Percentiles rank a stretch among this genome's conserved stretches.
These are phyloP conservation scores for Drosophila paracracens DNA, from an alignment of 2,888 invertebrate genomes.

Conservation along the genomic window DNA sequence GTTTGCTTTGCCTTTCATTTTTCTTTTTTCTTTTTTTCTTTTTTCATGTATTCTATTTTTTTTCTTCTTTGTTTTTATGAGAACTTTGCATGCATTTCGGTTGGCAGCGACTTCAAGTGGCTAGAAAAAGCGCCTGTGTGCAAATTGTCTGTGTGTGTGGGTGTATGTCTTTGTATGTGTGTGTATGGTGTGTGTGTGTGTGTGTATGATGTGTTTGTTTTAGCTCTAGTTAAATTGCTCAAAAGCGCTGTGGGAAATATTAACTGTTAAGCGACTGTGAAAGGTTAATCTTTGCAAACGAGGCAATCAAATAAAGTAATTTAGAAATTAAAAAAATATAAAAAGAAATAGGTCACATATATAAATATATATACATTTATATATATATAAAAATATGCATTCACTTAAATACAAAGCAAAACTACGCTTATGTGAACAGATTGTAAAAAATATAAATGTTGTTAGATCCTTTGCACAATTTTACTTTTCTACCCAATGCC, in stretches of 20 bases:
- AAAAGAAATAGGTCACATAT: background rate
- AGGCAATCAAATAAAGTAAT: background rate
- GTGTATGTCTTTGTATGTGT: background rate
- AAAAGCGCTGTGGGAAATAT: background rate
- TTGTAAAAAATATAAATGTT: background rate
- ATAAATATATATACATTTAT: background rate
- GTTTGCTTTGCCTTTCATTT: constrained; percentile 4
- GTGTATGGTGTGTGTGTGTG: no score
- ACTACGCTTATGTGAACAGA: background rate
- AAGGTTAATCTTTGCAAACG: background rate
- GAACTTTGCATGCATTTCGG: constrained; percentile 26
- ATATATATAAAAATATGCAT: no score
- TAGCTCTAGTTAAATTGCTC: constrained; percentile 1
- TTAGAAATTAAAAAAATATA: background rate
- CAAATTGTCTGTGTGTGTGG: background rate
- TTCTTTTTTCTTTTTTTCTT: background rate
- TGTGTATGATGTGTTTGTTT: background rate
- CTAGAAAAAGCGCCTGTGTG: background rate
- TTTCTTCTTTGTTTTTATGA: background rate
- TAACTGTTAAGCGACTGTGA: background rate
- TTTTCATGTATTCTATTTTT: background rate
- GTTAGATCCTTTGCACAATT: background rate
- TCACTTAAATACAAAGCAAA: background rate
- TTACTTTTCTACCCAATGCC: background rate
- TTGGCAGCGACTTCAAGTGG: constrained; percentile 14